phyloP scores from a whole-genome alignment of 2,797 vertebrate species.

The Potorous gilbertii region DNA sequence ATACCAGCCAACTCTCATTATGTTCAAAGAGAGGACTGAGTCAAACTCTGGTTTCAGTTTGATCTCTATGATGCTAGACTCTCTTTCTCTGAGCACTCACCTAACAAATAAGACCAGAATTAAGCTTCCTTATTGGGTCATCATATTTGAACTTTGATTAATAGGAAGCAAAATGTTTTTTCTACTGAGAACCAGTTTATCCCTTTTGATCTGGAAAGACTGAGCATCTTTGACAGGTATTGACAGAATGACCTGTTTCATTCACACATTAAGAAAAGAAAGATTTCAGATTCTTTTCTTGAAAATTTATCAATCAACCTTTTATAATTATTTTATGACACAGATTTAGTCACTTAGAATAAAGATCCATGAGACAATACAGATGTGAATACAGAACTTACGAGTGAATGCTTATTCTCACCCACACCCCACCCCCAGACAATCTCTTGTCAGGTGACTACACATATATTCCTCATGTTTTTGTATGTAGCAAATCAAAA shows the following conservation, averaged over 20 bases:
- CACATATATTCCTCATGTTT: not conserved
- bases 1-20: not conserved
- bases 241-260: not conserved
- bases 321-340: slow-evolving; percentile 61
- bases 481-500: not conserved
- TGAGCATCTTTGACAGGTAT: slow-evolving; percentile 32
- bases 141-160: not conserved
- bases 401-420: slow-evolving; percentile 51
- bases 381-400: slow-evolving; percentile 40
- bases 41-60: not conserved
- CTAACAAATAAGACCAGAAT: not conserved
- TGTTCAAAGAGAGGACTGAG: not conserved
- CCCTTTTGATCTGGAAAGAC: slow-evolving; percentile 11
- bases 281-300: slow-evolving; percentile 20
- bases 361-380: slow-evolving; percentile 23
- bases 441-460: not conserved
- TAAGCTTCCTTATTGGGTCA: not conserved
- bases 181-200: slow-evolving; percentile 9
- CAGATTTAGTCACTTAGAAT: slow-evolving; percentile 56
- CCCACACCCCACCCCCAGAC: slow-evolving; percentile 3
- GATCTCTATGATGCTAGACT: not conserved
- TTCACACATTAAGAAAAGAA: slow-evolving; percentile 49
- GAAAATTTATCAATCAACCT: slow-evolving; percentile 44
- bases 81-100: not conserved
- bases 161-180: slow-evolving; percentile 5